These are phyloP conservation scores for Nephrotoma flavescens DNA, from an alignment of 2,888 invertebrate genomes.

Conservation along the genomic window DNA sequence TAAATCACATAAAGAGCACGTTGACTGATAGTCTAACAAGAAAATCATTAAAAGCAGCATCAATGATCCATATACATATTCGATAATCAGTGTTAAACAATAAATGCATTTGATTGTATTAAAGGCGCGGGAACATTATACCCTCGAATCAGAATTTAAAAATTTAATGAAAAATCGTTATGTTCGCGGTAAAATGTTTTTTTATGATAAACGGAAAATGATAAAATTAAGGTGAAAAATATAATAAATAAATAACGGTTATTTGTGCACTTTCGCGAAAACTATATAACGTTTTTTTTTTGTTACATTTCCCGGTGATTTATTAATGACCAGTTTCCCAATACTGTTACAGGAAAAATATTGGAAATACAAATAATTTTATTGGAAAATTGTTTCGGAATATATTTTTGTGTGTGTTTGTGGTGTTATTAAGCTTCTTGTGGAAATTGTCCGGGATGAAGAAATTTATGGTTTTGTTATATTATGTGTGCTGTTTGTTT, in stretches of 20 bases:
- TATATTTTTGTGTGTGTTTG: neutral
- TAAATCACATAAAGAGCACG: neutral
- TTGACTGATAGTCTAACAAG: neutral
- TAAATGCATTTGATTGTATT: neutral
- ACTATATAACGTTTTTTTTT: neutral
- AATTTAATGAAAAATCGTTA: neutral
- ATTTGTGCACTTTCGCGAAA: neutral
- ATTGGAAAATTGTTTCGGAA: neutral
- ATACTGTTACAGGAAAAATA: neutral
- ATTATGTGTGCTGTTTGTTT: neutral
- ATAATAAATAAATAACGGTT: neutral
- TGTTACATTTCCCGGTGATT: neutral
- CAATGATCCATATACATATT: neutral
- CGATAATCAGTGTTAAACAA: neutral
- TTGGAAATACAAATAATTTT: neutral
- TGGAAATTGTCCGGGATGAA: neutral
- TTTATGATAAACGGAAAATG: neutral
- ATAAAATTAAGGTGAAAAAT: neutral
- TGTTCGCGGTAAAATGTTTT: neutral
- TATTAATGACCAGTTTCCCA: neutral
- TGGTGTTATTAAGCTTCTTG: neutral
- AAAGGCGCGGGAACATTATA: neutral
- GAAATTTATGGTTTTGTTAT: neutral
- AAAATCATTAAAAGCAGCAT: neutral
- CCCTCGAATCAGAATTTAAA: neutral